Percentiles rank a stretch among this genome's conserved stretches.
Conservation (phyloP, 2,888 invertebrate genomes). For the Machimus atricapillus region DNA sequence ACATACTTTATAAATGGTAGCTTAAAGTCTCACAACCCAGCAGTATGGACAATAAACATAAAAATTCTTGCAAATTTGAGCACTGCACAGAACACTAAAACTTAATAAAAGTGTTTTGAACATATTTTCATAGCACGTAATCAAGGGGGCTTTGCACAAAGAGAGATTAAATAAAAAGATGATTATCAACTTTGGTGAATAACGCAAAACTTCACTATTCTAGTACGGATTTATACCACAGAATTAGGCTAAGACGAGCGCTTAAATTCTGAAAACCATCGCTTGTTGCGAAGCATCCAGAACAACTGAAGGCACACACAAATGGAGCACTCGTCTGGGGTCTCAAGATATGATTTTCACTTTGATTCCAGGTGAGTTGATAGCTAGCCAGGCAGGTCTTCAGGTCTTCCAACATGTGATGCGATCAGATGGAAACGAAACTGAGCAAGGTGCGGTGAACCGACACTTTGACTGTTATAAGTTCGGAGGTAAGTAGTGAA, state of each 20-base stretch:
- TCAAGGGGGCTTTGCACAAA: neutral
- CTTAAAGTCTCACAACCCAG: neutral
- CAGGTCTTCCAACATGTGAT: neutral
- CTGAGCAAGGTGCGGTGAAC: neutral
- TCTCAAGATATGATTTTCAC: neutral
- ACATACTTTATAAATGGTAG: too few species aligned
- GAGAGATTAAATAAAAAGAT: neutral
- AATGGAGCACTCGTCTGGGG: neutral
- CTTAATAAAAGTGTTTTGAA: neutral
- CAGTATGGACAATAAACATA: neutral
- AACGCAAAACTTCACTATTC: neutral
- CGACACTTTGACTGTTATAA: neutral
- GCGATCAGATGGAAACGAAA: slow-evolving; percentile 14
- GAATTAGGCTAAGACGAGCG: neutral
- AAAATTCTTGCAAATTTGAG: slow-evolving; percentile 5
- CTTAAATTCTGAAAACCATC: slow-evolving; percentile 11
- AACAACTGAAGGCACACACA: slow-evolving; percentile 6
- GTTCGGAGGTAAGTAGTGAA: neutral
- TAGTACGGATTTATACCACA: neutral
- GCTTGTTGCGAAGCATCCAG: slow-evolving; percentile 15
- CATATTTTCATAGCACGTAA: neutral
- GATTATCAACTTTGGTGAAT: neutral
- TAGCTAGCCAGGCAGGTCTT: neutral
- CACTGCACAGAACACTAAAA: neutral
- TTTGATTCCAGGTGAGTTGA: neutral